phyloP scores from a whole-genome alignment of 2,888 invertebrate genomes.

The Allophyes oxyacanthae region DNA sequence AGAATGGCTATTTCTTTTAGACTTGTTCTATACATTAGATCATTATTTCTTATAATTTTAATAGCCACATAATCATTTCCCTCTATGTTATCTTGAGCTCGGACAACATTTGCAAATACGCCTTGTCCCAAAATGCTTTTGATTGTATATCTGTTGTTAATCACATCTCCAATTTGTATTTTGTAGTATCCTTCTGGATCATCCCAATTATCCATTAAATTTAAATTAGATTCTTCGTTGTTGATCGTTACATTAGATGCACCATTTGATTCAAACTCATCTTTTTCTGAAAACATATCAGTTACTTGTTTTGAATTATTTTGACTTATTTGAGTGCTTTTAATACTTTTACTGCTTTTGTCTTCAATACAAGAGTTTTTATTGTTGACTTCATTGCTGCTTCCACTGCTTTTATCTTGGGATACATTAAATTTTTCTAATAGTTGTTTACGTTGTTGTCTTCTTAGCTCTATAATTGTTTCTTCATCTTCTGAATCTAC shows the following conservation, averaged over 20 bases:
- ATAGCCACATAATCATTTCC: slow-evolving; percentile 97
- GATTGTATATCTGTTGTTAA: slow-evolving; percentile 96
- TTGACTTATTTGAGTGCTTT: slow-evolving; percentile 22
- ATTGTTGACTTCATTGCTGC: slow-evolving; percentile 46
- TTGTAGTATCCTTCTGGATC: slow-evolving; percentile 99
- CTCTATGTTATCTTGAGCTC: slow-evolving; percentile 96
- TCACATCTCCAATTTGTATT: slow-evolving; percentile 96
- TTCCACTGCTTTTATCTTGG: slow-evolving; percentile 46
- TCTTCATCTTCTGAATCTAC: slow-evolving; percentile 96
- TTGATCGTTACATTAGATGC: slow-evolving; percentile 62
- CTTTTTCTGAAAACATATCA: slow-evolving; percentile 98
- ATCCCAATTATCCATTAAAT: slow-evolving; percentile 99
- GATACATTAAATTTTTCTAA: slow-evolving; percentile 87
- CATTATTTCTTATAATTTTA: slow-evolving; percentile 99
- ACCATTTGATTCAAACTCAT: slow-evolving; percentile 93
- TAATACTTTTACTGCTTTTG: slow-evolving; percentile 34
- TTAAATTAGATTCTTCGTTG: slow-evolving; percentile 92
- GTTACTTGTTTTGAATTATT: slow-evolving; percentile 85
- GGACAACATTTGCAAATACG: slow-evolving; percentile 99
- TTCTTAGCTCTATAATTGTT: slow-evolving; percentile 95
- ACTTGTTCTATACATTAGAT: slow-evolving; percentile 99
- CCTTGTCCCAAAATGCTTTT: slow-evolving; percentile 99
- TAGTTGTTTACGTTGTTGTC: slow-evolving; percentile 96
- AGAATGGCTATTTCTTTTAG: slow-evolving; percentile 98
- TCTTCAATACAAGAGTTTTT: slow-evolving; percentile 36